These are phyloP conservation scores for Rhingia rostrata DNA, from an alignment of 2,888 invertebrate species.

Conservation along the genomic window DNA sequence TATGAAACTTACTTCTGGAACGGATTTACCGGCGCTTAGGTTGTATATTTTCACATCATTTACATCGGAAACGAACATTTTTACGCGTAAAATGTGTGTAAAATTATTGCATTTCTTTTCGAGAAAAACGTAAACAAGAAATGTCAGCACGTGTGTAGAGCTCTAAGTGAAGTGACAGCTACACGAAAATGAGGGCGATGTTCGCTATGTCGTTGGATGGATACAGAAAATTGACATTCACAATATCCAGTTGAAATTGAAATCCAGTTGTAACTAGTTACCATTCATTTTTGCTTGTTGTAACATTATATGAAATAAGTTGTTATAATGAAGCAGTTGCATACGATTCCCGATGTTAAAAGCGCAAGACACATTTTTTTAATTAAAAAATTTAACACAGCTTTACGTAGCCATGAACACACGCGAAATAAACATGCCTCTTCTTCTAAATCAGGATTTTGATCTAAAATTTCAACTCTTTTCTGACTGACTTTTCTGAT, in stretches of 20 bases:
- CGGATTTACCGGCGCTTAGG: conserved; percentile 96
- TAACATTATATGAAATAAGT: neutral
- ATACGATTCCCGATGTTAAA: too few species aligned
- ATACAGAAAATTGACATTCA: neutral
- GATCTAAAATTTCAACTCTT: too few species aligned
- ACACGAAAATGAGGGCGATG: neutral
- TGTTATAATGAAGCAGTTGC: neutral
- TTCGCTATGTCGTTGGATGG: conserved; percentile 1
- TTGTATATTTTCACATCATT: conserved; percentile 99
- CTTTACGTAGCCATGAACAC: too few species aligned
- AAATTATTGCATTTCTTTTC: conserved; percentile 59
- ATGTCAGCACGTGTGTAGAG: conserved; percentile 62
- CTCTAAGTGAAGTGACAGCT: conserved; percentile 29
- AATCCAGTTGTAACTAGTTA: too few species aligned
- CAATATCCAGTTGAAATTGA: too few species aligned
- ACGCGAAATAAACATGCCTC: too few species aligned
- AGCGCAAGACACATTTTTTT: too few species aligned
- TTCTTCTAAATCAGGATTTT: too few species aligned
- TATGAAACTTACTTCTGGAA: conserved; percentile 93
- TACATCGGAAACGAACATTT: conserved; percentile 95
- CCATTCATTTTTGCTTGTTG: neutral
- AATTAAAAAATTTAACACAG: too few species aligned
- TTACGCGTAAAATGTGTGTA: conserved; percentile 73
- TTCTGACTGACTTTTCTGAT: too few species aligned
- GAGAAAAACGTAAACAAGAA: conserved; percentile 62